Conservation (phyloP, 1,140 invertebrate species). For the Drosophila pruinosa region DNA sequence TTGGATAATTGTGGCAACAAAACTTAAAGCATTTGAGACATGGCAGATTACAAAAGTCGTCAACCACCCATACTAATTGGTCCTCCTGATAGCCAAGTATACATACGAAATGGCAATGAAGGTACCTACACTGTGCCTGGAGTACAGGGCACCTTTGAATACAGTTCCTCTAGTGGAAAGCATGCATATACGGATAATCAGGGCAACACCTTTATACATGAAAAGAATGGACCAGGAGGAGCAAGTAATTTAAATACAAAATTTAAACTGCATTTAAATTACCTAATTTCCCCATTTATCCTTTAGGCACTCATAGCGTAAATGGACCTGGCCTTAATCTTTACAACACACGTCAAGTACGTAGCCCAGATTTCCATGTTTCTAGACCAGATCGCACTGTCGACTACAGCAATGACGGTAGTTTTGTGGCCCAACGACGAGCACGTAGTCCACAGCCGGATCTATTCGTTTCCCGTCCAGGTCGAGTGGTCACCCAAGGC, state of each 20-base stretch:
- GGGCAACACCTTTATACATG: background rate
- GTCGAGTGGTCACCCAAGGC: background rate
- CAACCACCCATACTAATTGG: background rate
- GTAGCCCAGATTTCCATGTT: background rate
- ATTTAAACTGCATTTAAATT: background rate
- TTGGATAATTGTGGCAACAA: too few species aligned
- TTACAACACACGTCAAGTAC: background rate
- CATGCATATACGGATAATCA: background rate
- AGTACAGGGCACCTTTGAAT: background rate
- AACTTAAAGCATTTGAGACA: too few species aligned
- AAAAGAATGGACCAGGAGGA: background rate
- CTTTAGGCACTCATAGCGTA: constrained; percentile 31
- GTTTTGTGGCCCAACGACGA: constrained; percentile 23
- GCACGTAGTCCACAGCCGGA: constrained; percentile 25
- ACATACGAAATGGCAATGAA: background rate
- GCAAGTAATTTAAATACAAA: background rate
- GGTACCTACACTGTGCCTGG: constrained; percentile 1
- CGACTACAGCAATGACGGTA: constrained; percentile 5
- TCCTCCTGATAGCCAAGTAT: background rate
- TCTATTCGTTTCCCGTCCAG: background rate
- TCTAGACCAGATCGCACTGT: constrained; percentile 34
- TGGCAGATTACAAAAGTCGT: background rate
- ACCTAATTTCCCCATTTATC: background rate
- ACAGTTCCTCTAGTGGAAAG: background rate
- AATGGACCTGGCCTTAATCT: constrained; percentile 37